Conservation (phyloP, 2,888 invertebrate genomes). For the Anthophora plumipes region DNA sequence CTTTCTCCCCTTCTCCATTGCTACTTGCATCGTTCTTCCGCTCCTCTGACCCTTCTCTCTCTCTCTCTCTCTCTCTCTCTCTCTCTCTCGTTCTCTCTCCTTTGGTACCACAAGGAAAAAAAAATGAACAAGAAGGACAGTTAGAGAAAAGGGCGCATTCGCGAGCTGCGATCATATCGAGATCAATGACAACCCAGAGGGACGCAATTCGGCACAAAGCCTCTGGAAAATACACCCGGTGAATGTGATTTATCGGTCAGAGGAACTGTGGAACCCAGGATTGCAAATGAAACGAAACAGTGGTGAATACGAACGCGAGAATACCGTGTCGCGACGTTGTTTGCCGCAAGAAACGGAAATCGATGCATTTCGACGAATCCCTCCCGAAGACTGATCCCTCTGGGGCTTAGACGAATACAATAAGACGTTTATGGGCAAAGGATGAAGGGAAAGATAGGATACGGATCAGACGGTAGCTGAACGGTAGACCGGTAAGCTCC, state of each 20-base stretch:
- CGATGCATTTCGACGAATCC: slow-evolving; percentile 58
- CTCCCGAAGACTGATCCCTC: slow-evolving; percentile 31
- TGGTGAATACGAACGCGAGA: background rate
- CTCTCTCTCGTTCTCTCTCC: too few relatives aligned
- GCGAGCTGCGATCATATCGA: too few relatives aligned
- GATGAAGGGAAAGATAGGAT: slow-evolving; percentile 79
- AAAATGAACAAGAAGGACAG: too few relatives aligned
- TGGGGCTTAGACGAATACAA: slow-evolving; percentile 74
- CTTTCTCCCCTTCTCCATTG: background rate
- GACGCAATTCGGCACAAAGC: too few relatives aligned
- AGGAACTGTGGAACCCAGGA: too few relatives aligned
- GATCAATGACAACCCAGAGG: too few relatives aligned
- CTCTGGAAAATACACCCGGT: too few relatives aligned
- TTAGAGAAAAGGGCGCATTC: too few relatives aligned
- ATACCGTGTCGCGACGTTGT: background rate
- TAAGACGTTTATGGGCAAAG: slow-evolving; percentile 79
- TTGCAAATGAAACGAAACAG: background rate
- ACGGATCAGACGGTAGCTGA: slow-evolving; percentile 79
- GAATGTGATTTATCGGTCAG: too few relatives aligned
- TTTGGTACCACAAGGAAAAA: too few relatives aligned
- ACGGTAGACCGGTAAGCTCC: slow-evolving; percentile 69
- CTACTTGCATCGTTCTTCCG: background rate
- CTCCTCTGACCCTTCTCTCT: background rate
- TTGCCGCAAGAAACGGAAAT: slow-evolving; percentile 53
- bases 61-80: background rate